Conservation (phyloP, 2,113 vertebrate species). For the Plecotus auritus region DNA sequence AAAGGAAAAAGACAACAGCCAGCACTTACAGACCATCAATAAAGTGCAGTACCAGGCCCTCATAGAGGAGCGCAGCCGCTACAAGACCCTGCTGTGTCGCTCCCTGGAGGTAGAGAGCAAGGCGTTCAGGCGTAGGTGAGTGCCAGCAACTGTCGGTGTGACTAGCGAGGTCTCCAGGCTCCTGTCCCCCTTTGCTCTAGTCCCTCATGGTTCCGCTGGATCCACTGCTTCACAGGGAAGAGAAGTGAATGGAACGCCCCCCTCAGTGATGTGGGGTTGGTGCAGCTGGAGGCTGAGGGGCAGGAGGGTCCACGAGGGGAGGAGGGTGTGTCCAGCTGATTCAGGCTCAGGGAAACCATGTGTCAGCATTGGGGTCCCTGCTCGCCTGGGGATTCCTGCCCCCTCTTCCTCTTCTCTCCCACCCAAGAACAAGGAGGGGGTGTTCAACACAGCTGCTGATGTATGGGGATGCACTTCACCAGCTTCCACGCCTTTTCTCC, state of each 20-base stretch:
- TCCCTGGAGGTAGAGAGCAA: conserved; percentile 88
- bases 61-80: conserved; percentile 89
- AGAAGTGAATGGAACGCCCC: background rate
- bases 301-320: background rate
- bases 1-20: conserved; percentile 85
- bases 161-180: background rate
- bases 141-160: too few relatives aligned
- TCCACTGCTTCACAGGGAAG: background rate
- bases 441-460: fast-evolving
- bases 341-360: fast-evolving
- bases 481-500: background rate
- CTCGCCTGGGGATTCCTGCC: too few relatives aligned
- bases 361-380: background rate
- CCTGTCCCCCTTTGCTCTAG: background rate
- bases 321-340: fast-evolving
- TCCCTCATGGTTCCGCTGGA: background rate
- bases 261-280: background rate
- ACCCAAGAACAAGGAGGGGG: background rate
- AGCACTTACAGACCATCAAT: conserved; percentile 91
- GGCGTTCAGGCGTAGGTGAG: conserved; percentile 80
- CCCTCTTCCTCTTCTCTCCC: background rate
- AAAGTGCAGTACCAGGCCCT: conserved; percentile 92
- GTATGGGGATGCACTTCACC: fast-evolving
- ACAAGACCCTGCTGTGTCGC: conserved; percentile 87
- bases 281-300: background rate